Evolutionary conservation across 2,113 vertebrate species (phyloP), one percentile per base, ranked within the genome.

Genomic region (Melanerpes formicivorus): DNA sequence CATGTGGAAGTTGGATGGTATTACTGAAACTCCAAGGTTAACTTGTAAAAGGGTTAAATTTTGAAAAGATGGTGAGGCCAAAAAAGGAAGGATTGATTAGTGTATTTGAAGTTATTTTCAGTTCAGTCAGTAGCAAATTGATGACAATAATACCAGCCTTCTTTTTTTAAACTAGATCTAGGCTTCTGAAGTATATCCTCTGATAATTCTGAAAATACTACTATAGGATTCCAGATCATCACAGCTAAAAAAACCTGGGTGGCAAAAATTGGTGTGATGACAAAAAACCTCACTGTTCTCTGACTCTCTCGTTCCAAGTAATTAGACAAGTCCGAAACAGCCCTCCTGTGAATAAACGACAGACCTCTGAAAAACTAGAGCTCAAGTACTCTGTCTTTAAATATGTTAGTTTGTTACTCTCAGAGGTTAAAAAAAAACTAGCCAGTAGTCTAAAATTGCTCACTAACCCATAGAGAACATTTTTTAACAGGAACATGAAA

Each of bases 281-380:
- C 81, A 64, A 87, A 83, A 90, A 70, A 32, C 30, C 16, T 8
- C 25, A n/a, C 32, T 87, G 71, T 84, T 95, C 92, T 90, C 75
- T 1, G 10, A 76, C 52, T 82, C 18, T 18, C 19, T 81, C 56
- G 5, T 89, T 87, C 37, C 22, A 77, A 29, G 60, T 72, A 58
- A n/a, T 90, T n/a, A 92, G 84, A 54, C 26, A 74, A 82, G 21
- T 82, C 84, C 30, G 32, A 34, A 90, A 71, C 29, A 85, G 48
- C 42, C 23, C 5, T 84, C 15, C 11, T 64, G 34, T 90, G 25
- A 64, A 75, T 55, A 69, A 5, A 32, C 62, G 34, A 59, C 14
- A 76, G 74, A 65, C 67, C 3, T 50, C 32, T 70, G 22, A 89
- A 93, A 92, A 89, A 77, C 32, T 23, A 29, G 42, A 77, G 42